Base-by-base conservation (phyloP, 2,888 invertebrate genomes). In the Rhyacophila evoluta region DNA sequence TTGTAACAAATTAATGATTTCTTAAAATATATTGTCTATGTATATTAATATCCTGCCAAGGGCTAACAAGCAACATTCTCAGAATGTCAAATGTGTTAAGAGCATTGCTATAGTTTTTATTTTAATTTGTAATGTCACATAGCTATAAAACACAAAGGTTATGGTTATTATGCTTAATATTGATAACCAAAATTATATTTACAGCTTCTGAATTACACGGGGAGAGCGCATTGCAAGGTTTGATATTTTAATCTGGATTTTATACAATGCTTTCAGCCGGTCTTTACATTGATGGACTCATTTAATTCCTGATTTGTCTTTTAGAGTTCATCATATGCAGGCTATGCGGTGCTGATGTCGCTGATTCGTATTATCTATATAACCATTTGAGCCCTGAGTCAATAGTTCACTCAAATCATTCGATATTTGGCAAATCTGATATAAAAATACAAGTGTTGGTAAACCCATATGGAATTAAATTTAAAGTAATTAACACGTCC, bases 261-360 rank as follows among this genome's bases (percentile, higher is more conserved):
- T 12, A 11, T 67, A 36, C 67, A 79, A 8, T n/a, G 2, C 8
- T 68, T 12, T 69, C 33, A 29, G 28, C 15, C 12, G 69, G 15
- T 28, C 25, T 10, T 15, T 19, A 25, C 29, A 33, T 2, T 55
- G 55, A 33, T 55, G 55, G 19, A 55, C 55, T 55, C 19, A 55
- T 10, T 10, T 55, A 55, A 25, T 38, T 29, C n/a, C 6, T 76
- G 69, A 33, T 72, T 83, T 81, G 81, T 80, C 81, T 88, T 88
- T 77, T 86, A 91, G 92, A 92, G 85, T 85, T 89, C 83, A 85
- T 92, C 72, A 84, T 92, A 33, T 92, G 92, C 84, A 90, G 92
- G 28, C 87, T 89, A 84, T 92, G 92, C 84, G 92, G 92, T 15
- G 88, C 89, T 82, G 92, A 92, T 84, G 86, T 92, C 82, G 91